Evolutionary conservation across 2,113 vertebrate genomes (phyloP), one percentile per base, ranked within the genome.

Genomic region (Dascyllus trimaculatus): DNA sequence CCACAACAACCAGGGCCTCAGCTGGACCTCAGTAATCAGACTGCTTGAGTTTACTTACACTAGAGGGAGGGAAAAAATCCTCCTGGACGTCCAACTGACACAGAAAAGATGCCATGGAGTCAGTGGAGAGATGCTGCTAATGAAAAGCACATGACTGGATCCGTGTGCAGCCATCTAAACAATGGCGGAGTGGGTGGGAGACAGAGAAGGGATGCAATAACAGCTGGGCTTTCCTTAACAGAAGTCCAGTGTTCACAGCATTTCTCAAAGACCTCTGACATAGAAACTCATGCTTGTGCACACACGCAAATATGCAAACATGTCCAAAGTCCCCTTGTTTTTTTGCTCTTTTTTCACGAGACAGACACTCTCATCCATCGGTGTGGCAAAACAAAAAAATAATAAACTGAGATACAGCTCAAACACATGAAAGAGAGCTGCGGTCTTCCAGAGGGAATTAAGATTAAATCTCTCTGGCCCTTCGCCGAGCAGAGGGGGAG

Each of bases 121-220:
- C 70, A 66, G 63, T 2, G 4, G 22, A 74, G 81, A 66, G 87
- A 85, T 90, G 88, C 74, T 85, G 71, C 71, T 89, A 84, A 92
- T 92, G 82, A 86, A 83, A 92, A 89, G 40, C 89, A 92, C 85
- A 92, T 91, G 87, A 77, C 57, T 66, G 73, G 54, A 66, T 74
- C 59, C 53, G 65, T 60, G 65, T 68, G 60, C 61, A 60, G 56
- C 80, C 76, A 58, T 88, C 64, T 84, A 71, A 87, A 90, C 87
- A 87, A 85, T 56, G 68, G 67, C 7, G 0, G 77, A 45, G 78
- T 66, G 82, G 85, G 82, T 75, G 70, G 84, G 75, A 80, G 51
- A 68, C 71, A 51, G 75, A 77, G 54, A 11, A n/a, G 65, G 74
- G 51, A 82, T 54, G 82, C 58, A 76, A 32, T 80, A 52, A 57